phyloP scores from a whole-genome alignment of 2,888 invertebrate species.

The Galerucella nymphaeae region DNA sequence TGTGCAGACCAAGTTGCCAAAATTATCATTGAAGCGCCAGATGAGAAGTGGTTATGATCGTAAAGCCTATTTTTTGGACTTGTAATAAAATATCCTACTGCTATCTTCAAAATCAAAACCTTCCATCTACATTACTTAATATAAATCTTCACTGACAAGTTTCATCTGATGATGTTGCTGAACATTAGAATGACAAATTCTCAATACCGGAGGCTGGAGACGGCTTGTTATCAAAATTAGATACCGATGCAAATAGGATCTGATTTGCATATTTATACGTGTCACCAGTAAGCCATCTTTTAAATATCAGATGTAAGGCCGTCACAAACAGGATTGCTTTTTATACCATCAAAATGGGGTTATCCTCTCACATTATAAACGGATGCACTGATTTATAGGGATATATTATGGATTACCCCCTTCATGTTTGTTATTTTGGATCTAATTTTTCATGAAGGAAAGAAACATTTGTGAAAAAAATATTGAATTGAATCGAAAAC shows the following conservation, averaged over 20 bases:
- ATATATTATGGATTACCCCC: neutral
- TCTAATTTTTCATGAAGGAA: neutral
- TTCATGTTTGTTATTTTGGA: neutral
- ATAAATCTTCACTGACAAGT: conserved; percentile 35
- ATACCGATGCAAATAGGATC: conserved; percentile 28
- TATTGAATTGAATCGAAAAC: neutral
- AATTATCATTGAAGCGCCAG: too few species aligned
- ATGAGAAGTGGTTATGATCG: too few species aligned
- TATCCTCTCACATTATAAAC: conserved; percentile 1
- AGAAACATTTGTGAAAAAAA: neutral
- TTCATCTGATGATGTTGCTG: conserved; percentile 42
- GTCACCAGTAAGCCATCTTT: conserved; percentile 33
- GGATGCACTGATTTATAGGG: neutral
- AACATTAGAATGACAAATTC: conserved; percentile 44
- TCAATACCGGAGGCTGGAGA: conserved; percentile 34
- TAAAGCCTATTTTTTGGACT: too few species aligned
- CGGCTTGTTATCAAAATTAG: conserved; percentile 38
- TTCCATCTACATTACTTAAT: neutral
- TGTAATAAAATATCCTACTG: neutral
- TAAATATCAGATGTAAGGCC: conserved; percentile 33
- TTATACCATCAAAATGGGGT: conserved; percentile 9
- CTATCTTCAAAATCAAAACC: neutral
- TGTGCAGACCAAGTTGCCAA: too few species aligned
- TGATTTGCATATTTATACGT: conserved; percentile 43
- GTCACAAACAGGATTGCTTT: conserved; percentile 34